Evolutionary conservation across 2,797 vertebrate species (phyloP), one percentile per base, ranked within the genome.

Genomic region (Lagodon rhomboides): DNA sequence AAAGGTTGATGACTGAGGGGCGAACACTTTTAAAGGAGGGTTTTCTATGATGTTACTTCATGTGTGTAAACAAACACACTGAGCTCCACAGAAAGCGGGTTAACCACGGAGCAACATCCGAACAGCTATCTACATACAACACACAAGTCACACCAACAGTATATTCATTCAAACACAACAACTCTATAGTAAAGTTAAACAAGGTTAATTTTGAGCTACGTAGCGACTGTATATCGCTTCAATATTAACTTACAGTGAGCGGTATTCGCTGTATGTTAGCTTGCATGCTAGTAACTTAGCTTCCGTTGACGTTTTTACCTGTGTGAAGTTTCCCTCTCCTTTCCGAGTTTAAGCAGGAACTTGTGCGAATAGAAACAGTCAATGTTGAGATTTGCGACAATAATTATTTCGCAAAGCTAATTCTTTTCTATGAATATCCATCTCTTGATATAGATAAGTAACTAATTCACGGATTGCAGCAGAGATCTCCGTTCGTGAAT

Each of bases 251-350:
- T 68, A 49, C 11, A 68, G 53, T 61, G 8, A 20, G 25, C 13
- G 55, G 56, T 43, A 79, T 84, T 12, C 75, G 38, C 70, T 77
- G 61, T 50, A 17, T 60, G 80, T 90, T 93, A 94, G 92, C 94
- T 77, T 68, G 0, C 2, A 78, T 85, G 91, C 89, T 90, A 94
- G 53, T 77, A 78, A 86, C 63, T 78, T 88, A 88, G 89, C 92
- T 73, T 72, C 73, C 78, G 75, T 73, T 88, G 79, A 86, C 81
- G 75, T 81, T 91, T 85, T 93, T 94, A 94, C 94, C 94, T 94
- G 92, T 77, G 56, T 84, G 75, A 94, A 92, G 87, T 92, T 90
- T 77, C 68, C 66, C 25, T 81, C 78, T 83, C 74, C 51, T 74
- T 80, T 88, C 63, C 34, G 79, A 64, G 41, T 75, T 77, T 53